A percentile compares a stretch with the other conserved stretches of the same genome.
Evolutionary conservation across 2,797 vertebrate species (phyloP).

Genomic region (Gymnoscopelus microlampas): DNA sequence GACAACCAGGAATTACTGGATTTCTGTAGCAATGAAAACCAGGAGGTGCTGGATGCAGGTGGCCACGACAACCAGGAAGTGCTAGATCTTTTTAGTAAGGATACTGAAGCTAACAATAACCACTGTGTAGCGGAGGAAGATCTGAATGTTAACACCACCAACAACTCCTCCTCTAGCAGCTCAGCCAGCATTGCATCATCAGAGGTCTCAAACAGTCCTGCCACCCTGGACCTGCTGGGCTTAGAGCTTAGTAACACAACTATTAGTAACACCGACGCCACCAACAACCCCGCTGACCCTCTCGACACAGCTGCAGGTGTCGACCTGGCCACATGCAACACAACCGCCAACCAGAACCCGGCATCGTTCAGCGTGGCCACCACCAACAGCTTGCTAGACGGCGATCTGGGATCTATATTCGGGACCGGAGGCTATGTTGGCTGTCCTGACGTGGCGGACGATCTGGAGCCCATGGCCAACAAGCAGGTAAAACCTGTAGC

Average conservation of each 20-base stretch:
- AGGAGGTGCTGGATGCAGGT: slow-evolving; percentile 9
- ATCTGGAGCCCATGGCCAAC: slow-evolving; percentile 62
- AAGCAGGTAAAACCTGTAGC: slow-evolving; percentile 36
- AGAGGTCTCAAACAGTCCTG: slow-evolving; percentile 20
- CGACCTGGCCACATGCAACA: slow-evolving; percentile 15
- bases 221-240: slow-evolving; percentile 43
- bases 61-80: slow-evolving; percentile 55
- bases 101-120: slow-evolving; percentile 63
- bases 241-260: slow-evolving; percentile 39
- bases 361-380: slow-evolving; percentile 13
- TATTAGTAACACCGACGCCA: slow-evolving; percentile 24
- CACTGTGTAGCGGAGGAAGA: slow-evolving; percentile 34
- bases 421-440: slow-evolving; percentile 69
- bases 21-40: slow-evolving; percentile 4
- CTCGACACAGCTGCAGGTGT: slow-evolving; percentile 9
- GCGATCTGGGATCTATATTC: slow-evolving; percentile 69
- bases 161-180: slow-evolving; percentile 15
- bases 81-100: slow-evolving; percentile 38
- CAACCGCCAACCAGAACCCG: slow-evolving; percentile 27
- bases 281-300: slow-evolving; percentile 31
- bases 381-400: slow-evolving; percentile 46
- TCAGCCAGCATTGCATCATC: slow-evolving; percentile 55
- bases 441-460: slow-evolving; percentile 74
- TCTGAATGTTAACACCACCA: slow-evolving; percentile 28
- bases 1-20: slow-evolving; percentile 6